Percentiles rank a stretch among this genome's conserved stretches.
These are phyloP conservation scores for Liopterus haemorrhoidalis DNA, from an alignment of 2,888 invertebrate species.

Conservation along the genomic window DNA sequence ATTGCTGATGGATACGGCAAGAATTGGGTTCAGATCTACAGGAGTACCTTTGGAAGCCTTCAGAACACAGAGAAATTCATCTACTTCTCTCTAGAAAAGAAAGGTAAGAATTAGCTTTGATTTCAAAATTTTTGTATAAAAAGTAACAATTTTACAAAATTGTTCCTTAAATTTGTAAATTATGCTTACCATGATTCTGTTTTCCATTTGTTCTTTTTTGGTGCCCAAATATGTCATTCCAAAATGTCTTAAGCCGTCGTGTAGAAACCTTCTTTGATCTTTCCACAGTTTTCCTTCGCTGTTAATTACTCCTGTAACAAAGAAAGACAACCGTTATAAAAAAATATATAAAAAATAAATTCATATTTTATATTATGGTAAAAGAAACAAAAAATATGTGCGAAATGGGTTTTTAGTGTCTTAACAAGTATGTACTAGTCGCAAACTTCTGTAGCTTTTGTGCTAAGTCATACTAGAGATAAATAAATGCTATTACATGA, in stretches of 20 bases:
- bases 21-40: constrained; percentile 65
- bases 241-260: constrained; percentile 76
- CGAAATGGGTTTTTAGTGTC: too few species aligned
- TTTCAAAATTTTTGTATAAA: not conserved
- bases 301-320: constrained; percentile 80
- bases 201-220: constrained; percentile 76
- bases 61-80: constrained; percentile 63
- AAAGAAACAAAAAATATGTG: too few species aligned
- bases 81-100: constrained; percentile 62
- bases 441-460: too few species aligned
- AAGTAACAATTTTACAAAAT: not conserved
- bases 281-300: constrained; percentile 86
- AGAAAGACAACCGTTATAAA: too few species aligned
- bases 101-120: constrained; percentile 5
- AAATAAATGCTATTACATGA: too few species aligned
- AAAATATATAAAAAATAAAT: too few species aligned
- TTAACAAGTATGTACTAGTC: too few species aligned
- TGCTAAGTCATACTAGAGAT: too few species aligned
- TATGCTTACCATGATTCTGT: constrained; percentile 68
- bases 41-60: constrained; percentile 60
- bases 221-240: constrained; percentile 83
- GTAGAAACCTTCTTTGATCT: constrained; percentile 80
- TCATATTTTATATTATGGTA: too few species aligned
- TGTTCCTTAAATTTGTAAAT: too few species aligned
- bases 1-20: constrained; percentile 80